Evolutionary conservation across 2,797 vertebrate genomes (phyloP), one percentile per base, ranked within the genome.

Genomic region (Crossoptilon crossoptilon): DNA sequence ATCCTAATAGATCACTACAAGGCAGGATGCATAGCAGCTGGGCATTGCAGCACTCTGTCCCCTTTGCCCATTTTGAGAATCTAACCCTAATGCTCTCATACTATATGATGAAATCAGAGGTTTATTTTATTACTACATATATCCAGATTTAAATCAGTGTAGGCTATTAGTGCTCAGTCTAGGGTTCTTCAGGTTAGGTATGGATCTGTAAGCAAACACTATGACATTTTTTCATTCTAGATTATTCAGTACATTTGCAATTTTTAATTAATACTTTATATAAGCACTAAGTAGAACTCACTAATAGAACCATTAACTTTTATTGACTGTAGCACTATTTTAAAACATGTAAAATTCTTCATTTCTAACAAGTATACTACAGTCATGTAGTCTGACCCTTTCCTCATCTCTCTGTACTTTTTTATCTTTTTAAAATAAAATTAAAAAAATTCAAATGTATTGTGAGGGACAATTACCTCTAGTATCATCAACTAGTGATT

Each of bases 1-100:
- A 86, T 41, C 31, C 16, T 56, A 35, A 90, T 3, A 0, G 0
- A 59, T 72, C 29, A 18, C 39, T 51, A 9, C 1, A 0, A 13
- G n/a, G 24, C 13, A 80, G 17, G 33, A 23, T 18, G 29, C 15
- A 10, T 2, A 19, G 1, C 43, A 49, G 6, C 9, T 58, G 35
- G 62, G 14, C n/a, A 31, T 26, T 71, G 41, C 0, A 1, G 12
- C 4, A 19, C 29, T 84, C 11, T 43, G 37, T 7, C 2, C 9
- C 10, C 27, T 75, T 83, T 51, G 5, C 55, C 8, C 21, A 58
- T 74, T 44, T 58, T 66, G 10, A 17, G 7, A 31, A 37, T 33
- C 31, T 78, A 59, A 66, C 18, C 23, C 17, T n/a, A 62, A 26
- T 4, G n/a, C 11, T 19, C 74, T 6, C 14, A 48, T 6, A 11